Conservation (phyloP, 2,797 vertebrate genomes). For the Sebastolobus altivelis region DNA sequence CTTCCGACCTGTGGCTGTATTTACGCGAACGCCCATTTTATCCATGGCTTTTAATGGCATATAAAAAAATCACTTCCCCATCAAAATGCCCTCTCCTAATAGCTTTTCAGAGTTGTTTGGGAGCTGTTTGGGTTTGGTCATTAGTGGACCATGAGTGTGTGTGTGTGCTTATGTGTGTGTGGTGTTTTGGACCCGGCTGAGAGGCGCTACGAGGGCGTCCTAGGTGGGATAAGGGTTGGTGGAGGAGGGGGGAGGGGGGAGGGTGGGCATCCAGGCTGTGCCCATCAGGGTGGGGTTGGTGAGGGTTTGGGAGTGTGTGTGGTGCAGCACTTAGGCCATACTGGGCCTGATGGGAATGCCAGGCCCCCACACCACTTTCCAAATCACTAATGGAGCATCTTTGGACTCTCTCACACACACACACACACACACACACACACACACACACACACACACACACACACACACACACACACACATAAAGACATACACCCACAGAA, state of each 20-base stretch:
- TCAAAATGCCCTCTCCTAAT: constrained; percentile 86
- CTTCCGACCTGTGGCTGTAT: constrained; percentile 84
- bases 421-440: constrained; percentile 22
- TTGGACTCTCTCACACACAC: constrained; percentile 57
- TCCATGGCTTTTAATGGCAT: constrained; percentile 87
- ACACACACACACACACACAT: constrained; percentile 26
- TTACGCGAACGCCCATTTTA: constrained; percentile 88
- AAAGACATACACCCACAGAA: constrained; percentile 29
- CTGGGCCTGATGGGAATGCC: constrained; percentile 77
- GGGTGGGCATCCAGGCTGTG: constrained; percentile 44
- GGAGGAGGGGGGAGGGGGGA: constrained; percentile 16
- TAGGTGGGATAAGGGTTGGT: constrained; percentile 74
- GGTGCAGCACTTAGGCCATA: constrained; percentile 80
- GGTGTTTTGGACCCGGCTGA: constrained; percentile 80
- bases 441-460: constrained; percentile 24
- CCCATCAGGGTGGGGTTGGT: constrained; percentile 68
- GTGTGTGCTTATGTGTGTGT: constrained; percentile 42
- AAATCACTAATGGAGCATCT: constrained; percentile 83
- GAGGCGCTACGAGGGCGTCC: constrained; percentile 79
- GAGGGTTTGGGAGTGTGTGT: constrained; percentile 70
- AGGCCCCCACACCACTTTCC: constrained; percentile 74
- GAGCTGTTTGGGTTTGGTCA: constrained; percentile 85
- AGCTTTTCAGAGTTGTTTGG: constrained; percentile 87
- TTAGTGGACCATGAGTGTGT: constrained; percentile 79
- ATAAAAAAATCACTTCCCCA: constrained; percentile 85